Evolutionary conservation across 2,888 invertebrate genomes (phyloP).

Genomic region (Lepas anatifera): DNA sequence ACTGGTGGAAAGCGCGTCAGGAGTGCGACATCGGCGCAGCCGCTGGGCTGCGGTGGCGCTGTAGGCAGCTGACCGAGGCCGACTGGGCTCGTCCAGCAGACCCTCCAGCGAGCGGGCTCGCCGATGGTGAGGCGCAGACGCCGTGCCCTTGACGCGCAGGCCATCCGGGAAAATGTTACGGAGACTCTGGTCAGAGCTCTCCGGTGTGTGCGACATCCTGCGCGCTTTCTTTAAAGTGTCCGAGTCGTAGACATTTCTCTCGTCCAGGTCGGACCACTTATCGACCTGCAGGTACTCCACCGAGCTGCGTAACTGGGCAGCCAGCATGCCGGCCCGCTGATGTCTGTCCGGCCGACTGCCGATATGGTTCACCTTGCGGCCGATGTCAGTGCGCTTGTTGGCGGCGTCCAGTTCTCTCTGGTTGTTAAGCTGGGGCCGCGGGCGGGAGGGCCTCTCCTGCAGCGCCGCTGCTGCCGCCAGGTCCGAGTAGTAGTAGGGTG

Average conservation of each 20-base stretch:
- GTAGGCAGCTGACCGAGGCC: background rate
- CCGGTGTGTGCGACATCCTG: constrained; percentile 22
- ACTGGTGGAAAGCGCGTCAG: background rate
- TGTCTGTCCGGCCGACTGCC: background rate
- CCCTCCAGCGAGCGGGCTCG: constrained; percentile 25
- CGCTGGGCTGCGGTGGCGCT: background rate
- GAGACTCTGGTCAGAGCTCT: constrained; percentile 20
- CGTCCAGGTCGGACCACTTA: constrained; percentile 22
- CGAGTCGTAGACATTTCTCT: constrained; percentile 23
- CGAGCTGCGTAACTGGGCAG: constrained; percentile 21
- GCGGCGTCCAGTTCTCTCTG: constrained; percentile 24
- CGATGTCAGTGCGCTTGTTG: constrained; percentile 24
- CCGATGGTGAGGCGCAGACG: constrained; percentile 19
- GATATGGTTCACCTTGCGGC: constrained; percentile 25
- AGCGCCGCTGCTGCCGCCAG: constrained; percentile 13
- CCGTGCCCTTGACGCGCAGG: constrained; percentile 21
- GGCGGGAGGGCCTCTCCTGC: constrained; percentile 13
- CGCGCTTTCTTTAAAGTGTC: constrained; percentile 23
- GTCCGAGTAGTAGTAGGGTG: constrained; percentile 26
- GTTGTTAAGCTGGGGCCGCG: constrained; percentile 24
- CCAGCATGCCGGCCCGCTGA: constrained; percentile 16
- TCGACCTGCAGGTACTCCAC: constrained; percentile 22
- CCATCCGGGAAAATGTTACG: constrained; percentile 24
- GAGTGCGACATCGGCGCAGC: background rate
- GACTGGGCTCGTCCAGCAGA: constrained; percentile 22